Base-by-base conservation (phyloP, 2,888 invertebrate species). In the Dugesia japonica region DNA sequence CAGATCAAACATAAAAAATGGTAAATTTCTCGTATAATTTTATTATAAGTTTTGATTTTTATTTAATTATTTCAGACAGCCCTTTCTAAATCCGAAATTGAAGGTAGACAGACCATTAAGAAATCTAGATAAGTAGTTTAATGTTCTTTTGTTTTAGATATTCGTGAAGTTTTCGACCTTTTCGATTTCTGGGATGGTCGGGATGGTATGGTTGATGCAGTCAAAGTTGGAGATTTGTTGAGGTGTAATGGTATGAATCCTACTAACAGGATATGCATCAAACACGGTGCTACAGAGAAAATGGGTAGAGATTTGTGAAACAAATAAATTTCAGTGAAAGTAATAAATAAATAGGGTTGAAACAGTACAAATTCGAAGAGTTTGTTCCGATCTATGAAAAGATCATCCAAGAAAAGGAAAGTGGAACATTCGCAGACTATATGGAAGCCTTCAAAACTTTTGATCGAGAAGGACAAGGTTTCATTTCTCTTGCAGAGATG, bases 361-460 rank as follows among this genome's bases (percentile, higher is more conserved):
- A 97, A 87, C 88, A 89, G 84, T 86, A 97, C 86, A 90, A 91
- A 85, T 85, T 94, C 82, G 97, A 97, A 84, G 98, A 99, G 89
- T 97, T 98, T 89, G 89, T 97, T 85, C 97, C 98, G 85, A 94
- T 99, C 88, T 97, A 90, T 89, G 89, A 91, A 86, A 92, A 94
- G 85, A 88, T 91, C 82, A 91, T 92, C 88, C 92, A 93, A 88
- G 94, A 94, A 87, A 95, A 97, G 87, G 97, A 98, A 86, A 91
- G 91, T 85, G 98, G 98, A 81, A 91, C 91, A 85, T 93, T 91
- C 85, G 97, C 97, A 85, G 98, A 99, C 88, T 98, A 98, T 89
- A 89, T 95, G 86, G 98, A 98, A 88, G 95, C 94, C 88, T 89
- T 99, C 88, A 97, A 95, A 87, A 89, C 98, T 86, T 98, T 98